A percentile compares a stretch with the other conserved stretches of the same genome.
These are phyloP conservation scores for Lagria hirta DNA, from an alignment of 2,888 invertebrate species.

Conservation along the genomic window DNA sequence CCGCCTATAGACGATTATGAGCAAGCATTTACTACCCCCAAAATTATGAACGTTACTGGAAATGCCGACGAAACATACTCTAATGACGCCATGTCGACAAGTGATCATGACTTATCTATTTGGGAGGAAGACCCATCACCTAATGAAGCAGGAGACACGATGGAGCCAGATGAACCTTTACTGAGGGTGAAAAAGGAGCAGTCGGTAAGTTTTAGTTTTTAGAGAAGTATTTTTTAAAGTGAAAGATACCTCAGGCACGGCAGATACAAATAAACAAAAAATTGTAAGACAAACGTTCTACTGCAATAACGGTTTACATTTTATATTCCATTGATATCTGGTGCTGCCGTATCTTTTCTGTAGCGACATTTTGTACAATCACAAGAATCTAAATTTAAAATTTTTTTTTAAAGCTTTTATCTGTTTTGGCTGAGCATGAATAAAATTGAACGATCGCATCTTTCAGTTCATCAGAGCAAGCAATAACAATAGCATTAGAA, in stretches of 20 bases:
- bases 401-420: too few species aligned
- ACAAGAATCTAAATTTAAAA: too few species aligned
- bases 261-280: too few species aligned
- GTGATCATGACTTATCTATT: constrained; percentile 51
- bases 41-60: constrained; percentile 56
- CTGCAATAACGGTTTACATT: too few species aligned
- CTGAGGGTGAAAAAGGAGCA: constrained; percentile 48
- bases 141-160: constrained; percentile 44
- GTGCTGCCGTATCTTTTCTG: too few species aligned
- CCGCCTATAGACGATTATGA: constrained; percentile 68
- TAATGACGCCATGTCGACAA: constrained; percentile 53
- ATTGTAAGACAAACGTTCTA: too few species aligned
- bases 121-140: constrained; percentile 51
- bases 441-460: too few species aligned
- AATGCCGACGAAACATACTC: constrained; percentile 50
- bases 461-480: too few species aligned
- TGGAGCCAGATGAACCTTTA: constrained; percentile 43
- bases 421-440: too few species aligned
- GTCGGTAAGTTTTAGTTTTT: constrained; percentile 32
- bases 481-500: too few species aligned
- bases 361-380: too few species aligned
- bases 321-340: too few species aligned
- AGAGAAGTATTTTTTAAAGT: background rate
- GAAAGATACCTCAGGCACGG: background rate
- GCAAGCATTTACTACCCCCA: constrained; percentile 57